phyloP scores from a whole-genome alignment of 2,113 vertebrate genomes.

The Oxyura jamaicensis region DNA sequence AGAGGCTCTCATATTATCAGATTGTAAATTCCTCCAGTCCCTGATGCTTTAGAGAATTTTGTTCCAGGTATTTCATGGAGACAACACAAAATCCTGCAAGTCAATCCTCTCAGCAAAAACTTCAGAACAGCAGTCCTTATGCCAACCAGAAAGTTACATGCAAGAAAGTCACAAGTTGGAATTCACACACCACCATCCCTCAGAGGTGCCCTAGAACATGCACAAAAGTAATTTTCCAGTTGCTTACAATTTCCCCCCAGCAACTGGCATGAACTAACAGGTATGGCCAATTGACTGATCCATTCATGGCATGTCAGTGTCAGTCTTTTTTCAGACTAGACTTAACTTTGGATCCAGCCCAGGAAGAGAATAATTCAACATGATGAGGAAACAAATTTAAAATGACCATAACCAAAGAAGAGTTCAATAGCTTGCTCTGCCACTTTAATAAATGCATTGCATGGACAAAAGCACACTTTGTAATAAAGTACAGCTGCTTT shows the following conservation, averaged over 20 bases:
- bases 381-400: not conserved
- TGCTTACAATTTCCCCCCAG: rapidly evolving
- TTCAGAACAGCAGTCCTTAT: not conserved
- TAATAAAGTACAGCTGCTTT: not conserved
- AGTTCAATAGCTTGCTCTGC: not conserved
- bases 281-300: not conserved
- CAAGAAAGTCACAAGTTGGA: not conserved
- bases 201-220: not conserved
- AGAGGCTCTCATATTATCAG: not conserved
- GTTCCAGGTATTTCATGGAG: not conserved
- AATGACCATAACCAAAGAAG: not conserved
- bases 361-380: not conserved
- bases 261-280: not conserved
- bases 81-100: not conserved
- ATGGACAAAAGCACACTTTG: not conserved
- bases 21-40: not conserved
- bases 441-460: not conserved
- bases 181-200: not conserved
- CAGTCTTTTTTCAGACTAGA: not conserved
- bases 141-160: not conserved
- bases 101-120: not conserved
- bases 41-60: not conserved
- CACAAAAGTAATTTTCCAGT: not conserved
- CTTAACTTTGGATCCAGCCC: not conserved
- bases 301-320: no score